Evolutionary conservation across 2,888 invertebrate species (phyloP).

Genomic region (Fragum sueziense): DNA sequence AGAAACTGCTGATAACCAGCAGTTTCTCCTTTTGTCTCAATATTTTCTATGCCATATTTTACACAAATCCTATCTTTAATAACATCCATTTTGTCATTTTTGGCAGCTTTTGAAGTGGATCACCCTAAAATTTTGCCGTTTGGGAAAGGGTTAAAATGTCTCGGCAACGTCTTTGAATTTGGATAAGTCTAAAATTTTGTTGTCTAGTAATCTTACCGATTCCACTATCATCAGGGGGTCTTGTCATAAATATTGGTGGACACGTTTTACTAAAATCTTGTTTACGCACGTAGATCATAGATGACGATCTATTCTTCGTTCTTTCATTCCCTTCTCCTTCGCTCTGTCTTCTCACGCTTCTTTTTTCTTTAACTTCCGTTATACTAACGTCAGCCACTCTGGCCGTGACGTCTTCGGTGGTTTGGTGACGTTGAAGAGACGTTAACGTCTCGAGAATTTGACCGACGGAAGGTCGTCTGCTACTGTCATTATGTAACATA

Average conservation of each 20-base stretch:
- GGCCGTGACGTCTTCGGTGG: background rate
- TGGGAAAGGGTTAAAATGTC: no score
- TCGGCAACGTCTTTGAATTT: no score
- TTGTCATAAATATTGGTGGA: background rate
- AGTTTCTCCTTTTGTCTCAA: background rate
- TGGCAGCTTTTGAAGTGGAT: no score
- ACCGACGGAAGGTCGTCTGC: background rate
- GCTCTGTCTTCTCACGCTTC: background rate
- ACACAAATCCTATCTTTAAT: no score
- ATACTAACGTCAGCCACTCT: background rate
- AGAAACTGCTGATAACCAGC: no score
- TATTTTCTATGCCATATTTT: background rate
- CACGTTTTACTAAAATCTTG: slow-evolving; percentile 17
- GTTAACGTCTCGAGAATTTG: background rate
- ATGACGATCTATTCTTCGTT: background rate
- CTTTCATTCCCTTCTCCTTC: background rate
- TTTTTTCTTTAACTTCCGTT: background rate
- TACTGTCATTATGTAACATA: slow-evolving; percentile 19
- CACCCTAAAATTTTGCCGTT: no score
- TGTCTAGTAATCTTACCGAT: background rate
- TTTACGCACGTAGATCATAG: background rate
- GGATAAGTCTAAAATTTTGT: no score
- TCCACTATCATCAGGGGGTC: background rate
- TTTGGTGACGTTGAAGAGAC: background rate
- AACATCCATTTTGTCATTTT: no score